Evolutionary conservation across 2,797 vertebrate genomes (phyloP), one percentile per base, ranked within the genome.

Genomic region (Pangasius larnaudii): DNA sequence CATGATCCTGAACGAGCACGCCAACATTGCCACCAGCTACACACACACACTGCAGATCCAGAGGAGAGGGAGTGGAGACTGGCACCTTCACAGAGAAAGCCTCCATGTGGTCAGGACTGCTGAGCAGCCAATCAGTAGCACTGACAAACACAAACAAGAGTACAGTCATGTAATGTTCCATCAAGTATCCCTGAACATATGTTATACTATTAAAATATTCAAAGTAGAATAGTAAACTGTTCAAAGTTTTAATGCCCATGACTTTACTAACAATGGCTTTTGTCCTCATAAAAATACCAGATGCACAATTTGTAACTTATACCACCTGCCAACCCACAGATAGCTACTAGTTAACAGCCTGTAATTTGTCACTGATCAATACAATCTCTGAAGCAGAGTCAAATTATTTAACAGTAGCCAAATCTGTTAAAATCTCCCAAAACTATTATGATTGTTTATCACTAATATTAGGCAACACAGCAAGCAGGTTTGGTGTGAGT

Each of bases 91-190:
- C 97, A 0, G 98, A 99, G 33, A 98, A 97, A 0, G 93, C 96
- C 33, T 99, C 98, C 96, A 97, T 92, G 0, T 97, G 96, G 89
- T 98, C 98, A 0, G 97, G 97, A 92, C 97, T 98, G 94, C 97
- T 99, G 91, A 98, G 95, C 0, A 96, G 97, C 98, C 98, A 99
- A 30, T 99, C 98, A 2, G 97, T 98, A 93, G 96, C 95, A 91
- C 98, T 98, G 90, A n/a, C 18, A 61, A 9, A 78, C 2, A 86
- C n/a, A 82, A 18, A 80, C 1, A 79, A 67, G 27, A 63, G 10
- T 19, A 30, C 27, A 14, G 42, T 71, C 3, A 67, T 6, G 16
- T 33, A 24, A 53, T 14, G 19, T 36, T 36, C 63, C 30, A 30
- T 56, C 18, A 36, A 2, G 30, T 30, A 36, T 36, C 8, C 53